A percentile compares a stretch with the other conserved stretches of the same genome.
Evolutionary conservation across 2,797 vertebrate genomes (phyloP).

Genomic region (Sciaenops ocellatus): DNA sequence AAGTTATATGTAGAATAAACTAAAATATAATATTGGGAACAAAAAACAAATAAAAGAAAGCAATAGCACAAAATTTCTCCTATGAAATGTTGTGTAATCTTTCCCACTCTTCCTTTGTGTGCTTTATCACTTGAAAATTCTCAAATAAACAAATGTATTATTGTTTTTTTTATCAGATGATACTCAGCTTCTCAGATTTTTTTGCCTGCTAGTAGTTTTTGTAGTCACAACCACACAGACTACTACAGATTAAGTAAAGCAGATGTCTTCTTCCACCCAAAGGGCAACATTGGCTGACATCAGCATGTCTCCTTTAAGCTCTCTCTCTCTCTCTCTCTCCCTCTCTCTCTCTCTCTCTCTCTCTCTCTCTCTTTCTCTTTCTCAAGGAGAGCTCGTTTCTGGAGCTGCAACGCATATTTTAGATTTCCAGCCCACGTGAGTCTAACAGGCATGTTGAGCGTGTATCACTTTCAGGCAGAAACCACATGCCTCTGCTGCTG

Average conservation of each 20-base stretch:
- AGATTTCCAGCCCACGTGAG: slow-evolving; percentile 56
- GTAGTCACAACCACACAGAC: slow-evolving; percentile 45
- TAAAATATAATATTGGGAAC: neutral
- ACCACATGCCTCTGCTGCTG: slow-evolving; percentile 31
- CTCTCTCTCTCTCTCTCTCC: slow-evolving; percentile 2
- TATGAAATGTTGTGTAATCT: slow-evolving; percentile 28
- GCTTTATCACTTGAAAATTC: slow-evolving; percentile 16
- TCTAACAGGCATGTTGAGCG: slow-evolving; percentile 36
- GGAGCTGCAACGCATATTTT: slow-evolving; percentile 50
- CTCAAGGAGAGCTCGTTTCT: slow-evolving; percentile 41
- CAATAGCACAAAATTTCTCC: slow-evolving; percentile 4
- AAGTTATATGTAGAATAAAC: neutral
- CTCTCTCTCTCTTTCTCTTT: neutral
- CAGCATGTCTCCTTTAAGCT: slow-evolving; percentile 49
- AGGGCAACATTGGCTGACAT: slow-evolving; percentile 60
- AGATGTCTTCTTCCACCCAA: slow-evolving; percentile 52
- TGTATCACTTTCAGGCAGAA: slow-evolving; percentile 41
- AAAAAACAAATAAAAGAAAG: slow-evolving; percentile 1
- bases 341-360: neutral
- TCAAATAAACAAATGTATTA: slow-evolving; percentile 34
- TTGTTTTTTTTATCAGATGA: slow-evolving; percentile 44
- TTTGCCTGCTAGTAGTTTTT: slow-evolving; percentile 33
- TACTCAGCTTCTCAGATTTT: slow-evolving; percentile 47
- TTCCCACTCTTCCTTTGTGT: slow-evolving; percentile 19
- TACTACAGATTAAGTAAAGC: slow-evolving; percentile 58